phyloP scores from a whole-genome alignment of 2,113 vertebrate genomes.

The Spilogale gracilis region DNA sequence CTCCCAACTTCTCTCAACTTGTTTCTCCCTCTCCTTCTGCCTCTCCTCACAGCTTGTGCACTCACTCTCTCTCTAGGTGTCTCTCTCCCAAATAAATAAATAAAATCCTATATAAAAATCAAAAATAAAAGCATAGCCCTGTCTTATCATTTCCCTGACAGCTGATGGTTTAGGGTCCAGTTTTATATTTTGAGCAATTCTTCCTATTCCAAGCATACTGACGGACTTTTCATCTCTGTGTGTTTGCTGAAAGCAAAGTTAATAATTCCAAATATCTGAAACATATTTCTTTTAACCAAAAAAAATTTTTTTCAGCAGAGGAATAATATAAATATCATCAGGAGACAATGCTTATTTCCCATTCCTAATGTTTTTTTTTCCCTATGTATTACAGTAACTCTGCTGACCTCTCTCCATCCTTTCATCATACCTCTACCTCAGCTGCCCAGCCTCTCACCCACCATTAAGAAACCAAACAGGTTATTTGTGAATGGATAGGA shows the following conservation, averaged over 20 bases:
- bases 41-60: neutral
- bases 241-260: neutral
- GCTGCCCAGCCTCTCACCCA: neutral
- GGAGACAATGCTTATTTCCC: neutral
- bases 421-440: neutral
- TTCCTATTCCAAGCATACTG: neutral
- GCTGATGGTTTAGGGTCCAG: neutral
- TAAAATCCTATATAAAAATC: neutral
- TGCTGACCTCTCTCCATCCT: neutral
- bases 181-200: conserved; percentile 7
- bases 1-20: too few relatives aligned
- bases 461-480: neutral
- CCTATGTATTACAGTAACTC: neutral
- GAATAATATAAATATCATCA: neutral
- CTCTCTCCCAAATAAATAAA: neutral
- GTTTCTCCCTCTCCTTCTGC: neutral
- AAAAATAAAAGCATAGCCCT: neutral
- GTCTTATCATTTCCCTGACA: neutral
- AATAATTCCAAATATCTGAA: neutral
- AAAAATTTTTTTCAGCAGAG: neutral
- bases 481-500: neutral
- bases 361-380: neutral
- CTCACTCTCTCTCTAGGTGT: neutral
- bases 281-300: neutral
- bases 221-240: neutral